Percentiles rank a stretch among this genome's conserved stretches.
Conservation (phyloP, 1,140 invertebrate genomes). For the Zaprionus taronus region DNA sequence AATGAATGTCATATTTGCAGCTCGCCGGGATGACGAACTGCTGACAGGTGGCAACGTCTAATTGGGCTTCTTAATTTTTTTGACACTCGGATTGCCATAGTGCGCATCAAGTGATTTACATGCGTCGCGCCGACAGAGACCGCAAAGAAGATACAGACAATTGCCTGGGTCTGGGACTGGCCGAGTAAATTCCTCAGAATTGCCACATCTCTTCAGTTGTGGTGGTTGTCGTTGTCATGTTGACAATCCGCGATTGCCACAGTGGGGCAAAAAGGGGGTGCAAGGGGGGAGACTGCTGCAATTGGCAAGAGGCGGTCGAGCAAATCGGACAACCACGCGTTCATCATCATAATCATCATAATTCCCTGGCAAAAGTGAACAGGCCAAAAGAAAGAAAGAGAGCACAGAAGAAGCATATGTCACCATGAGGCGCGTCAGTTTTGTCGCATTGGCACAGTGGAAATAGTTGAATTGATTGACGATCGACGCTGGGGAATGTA, state of each 20-base stretch:
- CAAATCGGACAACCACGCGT: conserved; percentile 77
- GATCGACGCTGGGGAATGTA: neutral
- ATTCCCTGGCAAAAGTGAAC: conserved; percentile 61
- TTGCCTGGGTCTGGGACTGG: conserved; percentile 41
- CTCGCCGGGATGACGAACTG: conserved; percentile 80
- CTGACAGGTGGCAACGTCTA: conserved; percentile 84
- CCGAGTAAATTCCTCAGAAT: conserved; percentile 6
- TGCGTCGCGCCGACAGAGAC: conserved; percentile 26
- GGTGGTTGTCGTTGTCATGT: conserved; percentile 31
- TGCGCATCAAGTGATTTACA: conserved; percentile 60
- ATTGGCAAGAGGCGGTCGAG: conserved; percentile 71
- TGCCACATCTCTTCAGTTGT: conserved; percentile 7
- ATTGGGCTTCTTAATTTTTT: conserved; percentile 84
- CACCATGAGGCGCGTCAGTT: conserved; percentile 34
- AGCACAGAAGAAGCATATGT: conserved; percentile 31
- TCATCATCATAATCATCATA: conserved; percentile 80
- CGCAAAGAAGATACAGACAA: conserved; percentile 51
- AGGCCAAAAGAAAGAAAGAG: conserved; percentile 20
- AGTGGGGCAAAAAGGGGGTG: neutral
- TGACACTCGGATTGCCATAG: conserved; percentile 64
- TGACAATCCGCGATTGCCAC: conserved; percentile 52
- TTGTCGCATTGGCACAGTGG: conserved; percentile 49
- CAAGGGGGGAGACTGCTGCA: conserved; percentile 23
- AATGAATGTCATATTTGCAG: conserved; percentile 79
- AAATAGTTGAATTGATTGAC: neutral